phyloP scores from a whole-genome alignment of 2,888 invertebrate species.

The Agriotes lineatus region DNA sequence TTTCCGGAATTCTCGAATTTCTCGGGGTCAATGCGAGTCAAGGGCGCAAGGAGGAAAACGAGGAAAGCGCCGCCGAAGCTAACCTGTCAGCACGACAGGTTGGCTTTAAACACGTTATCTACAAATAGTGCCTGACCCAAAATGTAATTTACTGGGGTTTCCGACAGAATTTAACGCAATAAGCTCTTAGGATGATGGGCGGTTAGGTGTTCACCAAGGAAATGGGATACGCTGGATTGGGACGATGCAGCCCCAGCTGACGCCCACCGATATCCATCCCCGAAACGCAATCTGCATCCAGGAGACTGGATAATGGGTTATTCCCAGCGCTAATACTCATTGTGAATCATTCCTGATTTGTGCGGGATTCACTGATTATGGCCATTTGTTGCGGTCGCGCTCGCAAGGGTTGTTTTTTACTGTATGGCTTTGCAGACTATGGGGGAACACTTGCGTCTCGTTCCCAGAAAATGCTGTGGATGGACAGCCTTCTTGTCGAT shows the following conservation, averaged over 20 bases:
- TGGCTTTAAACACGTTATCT: conserved; percentile 43
- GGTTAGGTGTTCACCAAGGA: conserved; percentile 22
- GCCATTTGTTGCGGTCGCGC: not conserved
- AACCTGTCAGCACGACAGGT: conserved; percentile 37
- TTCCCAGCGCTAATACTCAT: conserved; percentile 1
- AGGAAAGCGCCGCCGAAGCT: conserved; percentile 9
- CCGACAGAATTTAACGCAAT: conserved; percentile 46
- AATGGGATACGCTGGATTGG: conserved; percentile 16
- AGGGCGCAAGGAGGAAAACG: not conserved
- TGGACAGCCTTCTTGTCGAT: not conserved
- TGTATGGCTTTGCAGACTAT: not conserved
- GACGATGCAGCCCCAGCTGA: not conserved
- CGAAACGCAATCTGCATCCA: too few species aligned
- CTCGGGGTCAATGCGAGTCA: conserved; percentile 18
- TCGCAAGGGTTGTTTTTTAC: conserved; percentile 1
- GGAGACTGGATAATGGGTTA: conserved; percentile 21
- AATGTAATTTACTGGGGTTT: conserved; percentile 45
- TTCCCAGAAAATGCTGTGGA: not conserved
- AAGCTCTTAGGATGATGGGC: conserved; percentile 38
- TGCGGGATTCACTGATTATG: not conserved
- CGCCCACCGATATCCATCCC: not conserved
- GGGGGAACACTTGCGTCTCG: not conserved
- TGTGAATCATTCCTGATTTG: conserved; percentile 20
- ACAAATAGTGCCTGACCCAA: conserved; percentile 41
- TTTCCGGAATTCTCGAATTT: conserved; percentile 9